Percentiles rank a stretch among this genome's conserved stretches.
Evolutionary conservation across 2,888 invertebrate genomes (phyloP).

Genomic region (Pandemis cinnamomeana): DNA sequence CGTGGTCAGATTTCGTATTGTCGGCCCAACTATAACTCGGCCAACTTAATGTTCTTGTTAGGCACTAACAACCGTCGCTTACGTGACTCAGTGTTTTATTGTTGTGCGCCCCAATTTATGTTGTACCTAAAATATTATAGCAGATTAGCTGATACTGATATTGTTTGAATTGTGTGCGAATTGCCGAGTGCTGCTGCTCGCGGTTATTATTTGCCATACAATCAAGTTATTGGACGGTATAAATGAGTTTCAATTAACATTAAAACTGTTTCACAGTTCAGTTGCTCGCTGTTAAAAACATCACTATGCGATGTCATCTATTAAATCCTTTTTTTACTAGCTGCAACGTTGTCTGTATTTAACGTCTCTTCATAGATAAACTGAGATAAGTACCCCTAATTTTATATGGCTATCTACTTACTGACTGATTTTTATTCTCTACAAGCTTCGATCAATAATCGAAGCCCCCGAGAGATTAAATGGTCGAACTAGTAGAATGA

Average conservation of each 20-base stretch:
- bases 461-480: too few species aligned
- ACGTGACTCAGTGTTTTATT: constrained; percentile 48
- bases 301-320: neutral
- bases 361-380: too few species aligned
- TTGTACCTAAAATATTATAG: constrained; percentile 17
- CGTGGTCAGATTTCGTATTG: constrained; percentile 71
- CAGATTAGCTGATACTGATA: constrained; percentile 26
- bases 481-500: too few species aligned
- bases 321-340: too few species aligned
- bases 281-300: neutral
- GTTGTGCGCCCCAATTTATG: constrained; percentile 22
- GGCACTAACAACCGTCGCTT: constrained; percentile 59
- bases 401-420: too few species aligned
- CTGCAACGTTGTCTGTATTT: too few species aligned
- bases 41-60: constrained; percentile 67
- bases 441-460: too few species aligned
- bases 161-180: constrained; percentile 11
- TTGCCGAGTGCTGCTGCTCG: neutral
- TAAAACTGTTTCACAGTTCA: neutral
- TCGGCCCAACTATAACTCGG: constrained; percentile 60
- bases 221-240: neutral
- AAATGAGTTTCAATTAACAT: neutral
- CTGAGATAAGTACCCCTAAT: too few species aligned
- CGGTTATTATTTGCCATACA: neutral
- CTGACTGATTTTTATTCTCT: too few species aligned